Conservation (phyloP, 2,888 invertebrate species). For the Aquatica leii region DNA sequence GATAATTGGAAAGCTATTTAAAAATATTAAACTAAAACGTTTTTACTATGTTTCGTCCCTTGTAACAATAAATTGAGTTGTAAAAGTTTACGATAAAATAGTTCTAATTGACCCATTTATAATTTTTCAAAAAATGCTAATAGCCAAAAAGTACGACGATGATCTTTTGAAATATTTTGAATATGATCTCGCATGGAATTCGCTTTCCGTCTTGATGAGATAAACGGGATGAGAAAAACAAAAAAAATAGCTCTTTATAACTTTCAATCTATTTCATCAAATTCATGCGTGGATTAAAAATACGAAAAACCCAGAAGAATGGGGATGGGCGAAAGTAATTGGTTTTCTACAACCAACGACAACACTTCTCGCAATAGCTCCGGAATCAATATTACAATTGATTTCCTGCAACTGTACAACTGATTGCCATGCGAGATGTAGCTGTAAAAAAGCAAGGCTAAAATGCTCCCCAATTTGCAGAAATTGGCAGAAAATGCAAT, state of each 20-base stretch:
- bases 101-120: conserved; percentile 43
- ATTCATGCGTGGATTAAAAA: background rate
- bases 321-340: background rate
- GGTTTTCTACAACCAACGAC: background rate
- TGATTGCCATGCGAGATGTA: too few relatives aligned
- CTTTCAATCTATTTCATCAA: background rate
- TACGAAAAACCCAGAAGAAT: background rate
- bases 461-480: too few relatives aligned
- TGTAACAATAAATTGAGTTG: conserved; percentile 43
- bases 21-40: conserved; percentile 51
- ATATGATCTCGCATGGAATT: background rate
- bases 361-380: background rate
- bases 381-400: background rate
- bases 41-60: conserved; percentile 51
- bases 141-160: conserved; percentile 21
- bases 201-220: conserved; percentile 17
- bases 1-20: conserved; percentile 39
- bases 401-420: too few relatives aligned
- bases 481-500: too few relatives aligned
- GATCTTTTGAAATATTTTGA: background rate
- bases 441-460: too few relatives aligned
- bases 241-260: conserved; percentile 25
- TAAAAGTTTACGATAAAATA: conserved; percentile 51
- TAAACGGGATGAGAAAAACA: conserved; percentile 19
- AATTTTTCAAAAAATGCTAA: conserved; percentile 41